phyloP scores from a whole-genome alignment of 2,888 invertebrate genomes.

The Odontocolon sp. region DNA sequence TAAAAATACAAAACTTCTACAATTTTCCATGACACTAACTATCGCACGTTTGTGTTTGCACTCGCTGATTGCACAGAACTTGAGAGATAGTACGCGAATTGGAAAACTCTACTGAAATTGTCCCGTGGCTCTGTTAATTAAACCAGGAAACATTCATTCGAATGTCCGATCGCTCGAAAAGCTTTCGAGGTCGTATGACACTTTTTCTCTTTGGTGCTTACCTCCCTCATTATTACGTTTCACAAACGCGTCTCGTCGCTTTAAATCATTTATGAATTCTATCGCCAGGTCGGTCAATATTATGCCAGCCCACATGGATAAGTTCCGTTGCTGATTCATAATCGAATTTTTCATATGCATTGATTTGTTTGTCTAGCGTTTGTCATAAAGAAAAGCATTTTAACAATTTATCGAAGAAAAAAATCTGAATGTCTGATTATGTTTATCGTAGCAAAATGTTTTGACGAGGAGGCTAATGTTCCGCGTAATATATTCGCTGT shows the following conservation, averaged over 20 bases:
- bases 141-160: neutral
- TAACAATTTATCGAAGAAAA: neutral
- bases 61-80: neutral
- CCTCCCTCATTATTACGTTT: too few relatives aligned
- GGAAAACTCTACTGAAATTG: neutral
- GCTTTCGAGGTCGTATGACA: too few relatives aligned
- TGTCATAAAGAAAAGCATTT: neutral
- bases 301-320: neutral
- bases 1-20: neutral
- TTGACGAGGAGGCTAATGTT: slow-evolving; percentile 24
- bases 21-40: neutral
- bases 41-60: neutral
- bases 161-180: neutral
- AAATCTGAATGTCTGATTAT: neutral
- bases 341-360: neutral
- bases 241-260: too few relatives aligned
- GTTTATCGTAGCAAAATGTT: slow-evolving; percentile 13
- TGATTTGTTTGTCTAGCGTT: neutral
- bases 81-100: slow-evolving; percentile 1
- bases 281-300: neutral
- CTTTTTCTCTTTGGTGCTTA: too few relatives aligned
- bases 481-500: neutral
- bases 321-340: neutral
- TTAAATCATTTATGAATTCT: neutral
- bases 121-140: neutral